Evolutionary conservation across 1,140 invertebrate species (phyloP).

Genomic region (Drosophila repleta): DNA sequence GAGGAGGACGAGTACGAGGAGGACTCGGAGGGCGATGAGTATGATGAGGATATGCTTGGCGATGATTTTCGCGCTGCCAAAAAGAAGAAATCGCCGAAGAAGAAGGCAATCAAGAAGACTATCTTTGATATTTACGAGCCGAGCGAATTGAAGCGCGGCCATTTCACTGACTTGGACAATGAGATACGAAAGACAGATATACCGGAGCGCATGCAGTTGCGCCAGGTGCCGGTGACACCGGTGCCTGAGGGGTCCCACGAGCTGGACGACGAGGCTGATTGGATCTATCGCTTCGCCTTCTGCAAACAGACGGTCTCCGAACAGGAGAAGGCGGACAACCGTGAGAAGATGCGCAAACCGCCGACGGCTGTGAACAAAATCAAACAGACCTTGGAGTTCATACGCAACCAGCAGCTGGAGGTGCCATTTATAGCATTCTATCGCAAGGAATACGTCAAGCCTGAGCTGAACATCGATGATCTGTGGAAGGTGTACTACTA

Average conservation of each 20-base stretch:
- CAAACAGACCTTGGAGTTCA: slow-evolving; percentile 96
- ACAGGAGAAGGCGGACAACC: slow-evolving; percentile 86
- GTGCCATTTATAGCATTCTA: slow-evolving; percentile 99
- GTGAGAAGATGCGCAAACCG: slow-evolving; percentile 78
- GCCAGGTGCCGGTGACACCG: slow-evolving; percentile 93
- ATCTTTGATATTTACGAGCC: slow-evolving; percentile 99
- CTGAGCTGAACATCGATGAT: slow-evolving; percentile 97
- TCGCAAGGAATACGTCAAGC: slow-evolving; percentile 98
- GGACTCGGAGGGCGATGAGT: slow-evolving; percentile 90
- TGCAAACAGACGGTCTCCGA: slow-evolving; percentile 91
- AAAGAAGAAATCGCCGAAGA: slow-evolving; percentile 90
- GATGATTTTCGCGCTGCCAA: slow-evolving; percentile 85
- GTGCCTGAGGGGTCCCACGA: slow-evolving; percentile 94
- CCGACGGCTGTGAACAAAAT: slow-evolving; percentile 91
- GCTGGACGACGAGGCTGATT: slow-evolving; percentile 96
- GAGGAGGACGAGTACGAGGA: slow-evolving; percentile 95
- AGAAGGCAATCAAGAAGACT: slow-evolving; percentile 93
- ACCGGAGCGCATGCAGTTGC: slow-evolving; percentile 96
- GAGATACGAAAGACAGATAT: slow-evolving; percentile 95
- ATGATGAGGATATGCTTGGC: slow-evolving; percentile 87
- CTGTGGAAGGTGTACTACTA: slow-evolving; percentile 98
- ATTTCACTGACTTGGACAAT: slow-evolving; percentile 97
- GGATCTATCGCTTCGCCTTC: slow-evolving; percentile 98
- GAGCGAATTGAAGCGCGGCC: slow-evolving; percentile 97
- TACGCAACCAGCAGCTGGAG: slow-evolving; percentile 97